Conservation (phyloP, 2,797 vertebrate genomes). For the Erethizon dorsatum region DNA sequence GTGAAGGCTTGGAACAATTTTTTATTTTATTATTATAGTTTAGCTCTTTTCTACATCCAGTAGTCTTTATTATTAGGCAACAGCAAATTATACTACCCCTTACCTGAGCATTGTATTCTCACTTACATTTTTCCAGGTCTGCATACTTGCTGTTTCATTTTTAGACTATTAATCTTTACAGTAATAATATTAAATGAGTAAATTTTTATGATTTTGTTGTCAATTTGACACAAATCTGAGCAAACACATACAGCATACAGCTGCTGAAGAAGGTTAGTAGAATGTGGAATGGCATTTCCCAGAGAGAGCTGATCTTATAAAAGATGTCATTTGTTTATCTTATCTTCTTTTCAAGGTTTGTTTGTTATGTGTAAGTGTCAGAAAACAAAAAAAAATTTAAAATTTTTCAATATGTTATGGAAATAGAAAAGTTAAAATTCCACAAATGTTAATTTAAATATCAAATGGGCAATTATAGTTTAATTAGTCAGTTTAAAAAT, state of each 20-base stretch:
- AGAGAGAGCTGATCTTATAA: neutral
- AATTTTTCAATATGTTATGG: neutral
- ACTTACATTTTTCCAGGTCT: neutral
- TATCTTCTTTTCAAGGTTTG: neutral
- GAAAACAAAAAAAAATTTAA: slow-evolving; percentile 1
- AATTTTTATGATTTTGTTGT: neutral
- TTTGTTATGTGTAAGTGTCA: neutral
- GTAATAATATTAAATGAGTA: neutral
- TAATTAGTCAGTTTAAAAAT: neutral
- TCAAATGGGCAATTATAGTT: neutral
- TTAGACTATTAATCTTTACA: slow-evolving; percentile 20
- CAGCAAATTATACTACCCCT: neutral
- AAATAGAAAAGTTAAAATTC: slow-evolving; percentile 11
- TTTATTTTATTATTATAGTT: slow-evolving; percentile 14
- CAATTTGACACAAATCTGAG: neutral
- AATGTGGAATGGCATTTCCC: neutral
- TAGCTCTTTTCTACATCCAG: neutral
- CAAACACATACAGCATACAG: neutral
- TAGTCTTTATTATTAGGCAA: slow-evolving; percentile 1
- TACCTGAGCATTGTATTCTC: neutral
- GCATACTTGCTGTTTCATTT: neutral
- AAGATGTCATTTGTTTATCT: neutral
- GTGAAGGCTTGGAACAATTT: neutral
- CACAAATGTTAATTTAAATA: neutral
- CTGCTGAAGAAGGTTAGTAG: neutral